Evolutionary conservation across 2,797 vertebrate species (phyloP), one percentile per base, ranked within the genome.

Genomic region (Phataginus tricuspis): DNA sequence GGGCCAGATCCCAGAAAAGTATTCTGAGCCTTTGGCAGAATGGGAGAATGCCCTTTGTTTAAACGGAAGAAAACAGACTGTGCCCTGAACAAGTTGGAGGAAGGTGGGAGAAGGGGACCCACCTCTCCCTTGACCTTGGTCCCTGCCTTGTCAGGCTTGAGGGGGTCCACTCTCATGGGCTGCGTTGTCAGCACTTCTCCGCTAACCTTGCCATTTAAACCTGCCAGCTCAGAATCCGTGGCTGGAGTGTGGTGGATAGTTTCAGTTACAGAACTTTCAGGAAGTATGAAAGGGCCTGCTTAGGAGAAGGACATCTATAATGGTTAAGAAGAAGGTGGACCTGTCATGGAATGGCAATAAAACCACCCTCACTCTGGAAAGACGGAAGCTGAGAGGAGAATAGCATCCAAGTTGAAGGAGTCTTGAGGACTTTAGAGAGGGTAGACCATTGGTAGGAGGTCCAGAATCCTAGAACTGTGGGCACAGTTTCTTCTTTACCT

Each of bases 1-100:
- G 96, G 96, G 96, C 90, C 84, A n/a, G 94, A 92, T 93, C 89
- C 91, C 94, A 97, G 97, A 23, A 74, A 66, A 96, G 94, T 75
- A 23, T 95, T 72, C 34, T 0, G 61, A 95, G 94, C 75, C 66
- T 72, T 97, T 87, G 94, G 95, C 89, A 93, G 89, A 39, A 85
- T 19, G 80, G 49, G 77, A 96, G 63, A 74, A 77, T 45, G 92
- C 78, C 91, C 91, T 97, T 97, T 96, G 90, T 97, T 94, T 96
- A 88, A 94, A 87, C 0, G 7, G 59, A 83, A 91, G 57, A 63
- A 83, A 61, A 45, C 21, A 49, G 37, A 34, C 31, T 23, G 49
- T 77, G 61, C 59, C 75, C 71, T 13, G 63, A 66, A 37, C 18
- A 63, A 11, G 49, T 53, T 27, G 25, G 77, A 71, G 78, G 82